A percentile compares a stretch with the other conserved stretches of the same genome.
These are phyloP conservation scores for Belonocnema kinseyi DNA, from an alignment of 1,140 invertebrate species.

Conservation along the genomic window DNA sequence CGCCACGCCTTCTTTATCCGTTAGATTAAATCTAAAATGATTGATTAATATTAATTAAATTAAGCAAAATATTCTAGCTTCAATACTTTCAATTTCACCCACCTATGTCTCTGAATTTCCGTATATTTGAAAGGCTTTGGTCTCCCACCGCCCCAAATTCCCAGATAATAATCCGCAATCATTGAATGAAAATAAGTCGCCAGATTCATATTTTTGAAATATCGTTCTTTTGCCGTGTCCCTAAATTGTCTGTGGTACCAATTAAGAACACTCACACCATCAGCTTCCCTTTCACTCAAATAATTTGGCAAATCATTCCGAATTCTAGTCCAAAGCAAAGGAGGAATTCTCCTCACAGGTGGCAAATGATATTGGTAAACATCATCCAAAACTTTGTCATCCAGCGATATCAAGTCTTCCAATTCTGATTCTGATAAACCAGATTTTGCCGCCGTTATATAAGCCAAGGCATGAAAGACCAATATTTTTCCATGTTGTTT, in stretches of 20 bases:
- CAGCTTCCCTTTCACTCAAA: conserved; percentile 95
- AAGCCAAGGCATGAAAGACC: conserved; percentile 95
- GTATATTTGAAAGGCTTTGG: conserved; percentile 98
- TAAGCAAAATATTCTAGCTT: not conserved
- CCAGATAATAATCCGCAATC: conserved; percentile 98
- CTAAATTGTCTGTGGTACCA: conserved; percentile 99
- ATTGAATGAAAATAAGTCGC: conserved; percentile 97
- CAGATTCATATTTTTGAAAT: conserved; percentile 98
- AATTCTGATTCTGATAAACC: conserved; percentile 95
- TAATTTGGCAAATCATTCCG: conserved; percentile 97
- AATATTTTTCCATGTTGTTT: conserved; percentile 94
- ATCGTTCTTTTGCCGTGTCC: conserved; percentile 93
- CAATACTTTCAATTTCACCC: conserved; percentile 36
- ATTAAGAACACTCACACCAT: conserved; percentile 97
- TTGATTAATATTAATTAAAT: not conserved
- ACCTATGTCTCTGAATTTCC: conserved; percentile 94
- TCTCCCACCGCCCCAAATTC: conserved; percentile 95
- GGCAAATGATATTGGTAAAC: conserved; percentile 99
- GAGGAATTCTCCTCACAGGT: conserved; percentile 95
- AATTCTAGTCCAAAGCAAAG: conserved; percentile 96
- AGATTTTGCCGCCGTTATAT: conserved; percentile 95
- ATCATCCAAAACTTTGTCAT: conserved; percentile 96
- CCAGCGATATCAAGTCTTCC: conserved; percentile 95
- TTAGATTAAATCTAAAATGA: conserved; percentile 83
- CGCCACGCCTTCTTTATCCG: conserved; percentile 93